Percentiles rank a stretch among this genome's conserved stretches.
These are phyloP conservation scores for Salarias fasciatus DNA, from an alignment of 2,797 vertebrate genomes.

Conservation along the genomic window DNA sequence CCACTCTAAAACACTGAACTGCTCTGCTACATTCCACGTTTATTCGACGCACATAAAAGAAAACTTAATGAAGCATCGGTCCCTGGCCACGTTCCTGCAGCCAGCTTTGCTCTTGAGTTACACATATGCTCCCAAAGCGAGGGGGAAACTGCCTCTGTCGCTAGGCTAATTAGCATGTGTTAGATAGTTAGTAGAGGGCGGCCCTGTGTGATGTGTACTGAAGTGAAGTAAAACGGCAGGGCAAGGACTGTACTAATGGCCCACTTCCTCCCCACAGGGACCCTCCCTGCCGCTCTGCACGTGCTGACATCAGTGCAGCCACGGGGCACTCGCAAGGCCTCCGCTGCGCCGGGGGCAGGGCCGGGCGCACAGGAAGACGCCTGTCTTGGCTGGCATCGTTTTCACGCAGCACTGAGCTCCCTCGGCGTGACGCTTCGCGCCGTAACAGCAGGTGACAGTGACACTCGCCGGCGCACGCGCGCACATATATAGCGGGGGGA, in stretches of 20 bases:
- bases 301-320: conserved; percentile 73
- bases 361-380: conserved; percentile 34
- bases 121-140: conserved; percentile 63
- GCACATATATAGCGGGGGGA: conserved; percentile 12
- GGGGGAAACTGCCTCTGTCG: conserved; percentile 63
- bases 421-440: conserved; percentile 19
- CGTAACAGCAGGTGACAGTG: conserved; percentile 55
- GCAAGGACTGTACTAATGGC: conserved; percentile 80
- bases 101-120: conserved; percentile 54
- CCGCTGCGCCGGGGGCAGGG: conserved; percentile 34
- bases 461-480: conserved; percentile 33
- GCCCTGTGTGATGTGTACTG: conserved; percentile 78
- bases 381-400: conserved; percentile 28
- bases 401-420: conserved; percentile 32
- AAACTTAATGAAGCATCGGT: conserved; percentile 50
- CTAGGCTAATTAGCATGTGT: conserved; percentile 78
- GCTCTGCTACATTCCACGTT: conserved; percentile 23
- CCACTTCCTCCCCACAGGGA: conserved; percentile 74
- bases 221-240: conserved; percentile 78
- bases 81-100: conserved; percentile 36
- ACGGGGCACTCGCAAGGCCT: conserved; percentile 56
- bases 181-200: conserved; percentile 77
- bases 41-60: conserved; percentile 54
- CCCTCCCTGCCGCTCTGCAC: conserved; percentile 65
- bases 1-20: conserved; percentile 1